phyloP scores from a whole-genome alignment of 2,797 vertebrate genomes.

The Danio albolineatus region DNA sequence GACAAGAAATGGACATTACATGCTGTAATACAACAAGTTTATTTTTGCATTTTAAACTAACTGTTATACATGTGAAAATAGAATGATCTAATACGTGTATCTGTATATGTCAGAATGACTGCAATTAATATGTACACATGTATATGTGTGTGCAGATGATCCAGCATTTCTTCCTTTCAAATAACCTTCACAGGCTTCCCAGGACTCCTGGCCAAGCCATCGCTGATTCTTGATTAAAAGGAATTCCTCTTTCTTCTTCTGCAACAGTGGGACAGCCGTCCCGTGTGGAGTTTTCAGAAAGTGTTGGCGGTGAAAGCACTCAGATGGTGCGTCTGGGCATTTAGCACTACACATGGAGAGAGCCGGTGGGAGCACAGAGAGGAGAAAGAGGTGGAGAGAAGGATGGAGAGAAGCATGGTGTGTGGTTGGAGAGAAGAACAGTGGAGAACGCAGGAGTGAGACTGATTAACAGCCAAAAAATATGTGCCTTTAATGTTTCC shows the following conservation, averaged over 20 bases:
- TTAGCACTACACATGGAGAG: conserved; percentile 54
- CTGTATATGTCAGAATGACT: neutral
- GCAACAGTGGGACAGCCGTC: conserved; percentile 38
- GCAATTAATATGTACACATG: neutral
- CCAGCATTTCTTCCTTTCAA: conserved; percentile 12
- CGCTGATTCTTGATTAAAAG: conserved; percentile 45
- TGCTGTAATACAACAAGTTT: too few species aligned
- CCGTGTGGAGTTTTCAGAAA: conserved; percentile 47
- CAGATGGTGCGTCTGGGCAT: conserved; percentile 57
- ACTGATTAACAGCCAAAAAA: neutral
- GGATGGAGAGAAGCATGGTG: conserved; percentile 21
- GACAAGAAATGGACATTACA: too few species aligned
- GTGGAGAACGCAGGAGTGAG: neutral
- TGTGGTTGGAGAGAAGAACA: conserved; percentile 20
- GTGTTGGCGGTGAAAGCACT: conserved; percentile 40
- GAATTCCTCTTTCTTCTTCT: conserved; percentile 43
- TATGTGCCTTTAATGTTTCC: neutral
- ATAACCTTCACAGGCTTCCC: conserved; percentile 32
- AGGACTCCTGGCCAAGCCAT: conserved; percentile 17
- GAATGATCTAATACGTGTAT: neutral
- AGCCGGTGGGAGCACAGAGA: conserved; percentile 28
- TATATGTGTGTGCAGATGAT: neutral
- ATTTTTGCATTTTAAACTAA: too few species aligned
- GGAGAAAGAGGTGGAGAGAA: neutral
- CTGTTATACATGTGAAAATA: too few species aligned